phyloP scores from a whole-genome alignment of 2,113 vertebrate genomes.

The Amblyopsis rosae region DNA sequence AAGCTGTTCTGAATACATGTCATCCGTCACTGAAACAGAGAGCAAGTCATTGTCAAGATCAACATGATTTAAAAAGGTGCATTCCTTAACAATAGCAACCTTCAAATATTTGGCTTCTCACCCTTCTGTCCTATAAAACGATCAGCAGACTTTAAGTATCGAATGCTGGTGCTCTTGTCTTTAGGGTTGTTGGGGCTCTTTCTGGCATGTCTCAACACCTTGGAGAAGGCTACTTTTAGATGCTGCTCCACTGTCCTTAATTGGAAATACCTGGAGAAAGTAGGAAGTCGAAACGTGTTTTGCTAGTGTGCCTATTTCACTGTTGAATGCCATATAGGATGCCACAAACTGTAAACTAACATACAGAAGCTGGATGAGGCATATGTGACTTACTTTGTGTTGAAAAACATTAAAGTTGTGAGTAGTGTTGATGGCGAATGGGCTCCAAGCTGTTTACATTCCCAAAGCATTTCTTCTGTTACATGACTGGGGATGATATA shows the following conservation, averaged over 20 bases:
- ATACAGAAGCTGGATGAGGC: not conserved
- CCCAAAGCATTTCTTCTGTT: constrained; percentile 99
- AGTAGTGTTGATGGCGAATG: constrained; percentile 97
- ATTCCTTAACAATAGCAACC: not conserved
- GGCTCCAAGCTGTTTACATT: constrained; percentile 97
- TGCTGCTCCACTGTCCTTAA: constrained; percentile 98
- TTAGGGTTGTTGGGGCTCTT: constrained; percentile 98
- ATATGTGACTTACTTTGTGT: constrained; percentile 91
- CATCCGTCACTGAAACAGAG: constrained; percentile 89
- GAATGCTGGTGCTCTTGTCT: constrained; percentile 98
- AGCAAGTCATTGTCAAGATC: not conserved
- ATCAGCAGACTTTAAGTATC: constrained; percentile 92
- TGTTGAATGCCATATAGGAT: not conserved
- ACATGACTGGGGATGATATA: constrained; percentile 97
- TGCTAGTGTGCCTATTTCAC: not conserved
- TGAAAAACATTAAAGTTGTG: constrained; percentile 99
- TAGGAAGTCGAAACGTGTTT: not conserved
- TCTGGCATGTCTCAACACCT: constrained; percentile 96
- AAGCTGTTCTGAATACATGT: constrained; percentile 98
- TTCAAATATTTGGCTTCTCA: constrained; percentile 34
- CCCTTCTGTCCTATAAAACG: constrained; percentile 96
- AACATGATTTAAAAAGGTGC: not conserved
- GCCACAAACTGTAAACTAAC: not conserved
- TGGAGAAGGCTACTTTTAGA: constrained; percentile 97
- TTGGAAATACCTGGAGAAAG: constrained; percentile 86